Evolutionary conservation across 2,888 invertebrate species (phyloP).

Genomic region (Synanthedon vespiformis): DNA sequence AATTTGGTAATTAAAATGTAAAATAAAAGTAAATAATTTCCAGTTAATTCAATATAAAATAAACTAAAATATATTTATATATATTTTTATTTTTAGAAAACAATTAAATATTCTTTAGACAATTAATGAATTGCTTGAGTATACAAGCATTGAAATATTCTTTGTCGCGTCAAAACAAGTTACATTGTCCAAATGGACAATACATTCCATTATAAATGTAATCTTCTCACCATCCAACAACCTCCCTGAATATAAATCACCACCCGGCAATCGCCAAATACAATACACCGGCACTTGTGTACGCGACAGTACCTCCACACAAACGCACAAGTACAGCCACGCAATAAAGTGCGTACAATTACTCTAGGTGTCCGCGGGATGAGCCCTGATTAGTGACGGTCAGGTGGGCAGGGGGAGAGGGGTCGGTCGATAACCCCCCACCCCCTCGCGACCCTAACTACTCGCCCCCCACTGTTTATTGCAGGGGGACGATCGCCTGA

Average conservation of each 20-base stretch:
- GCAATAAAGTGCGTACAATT: constrained; percentile 51
- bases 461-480: constrained; percentile 52
- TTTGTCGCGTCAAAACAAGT: not conserved
- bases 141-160: too few species aligned
- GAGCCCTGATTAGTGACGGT: constrained; percentile 69
- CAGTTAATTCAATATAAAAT: too few species aligned
- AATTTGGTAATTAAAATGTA: too few species aligned
- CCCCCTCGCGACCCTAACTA: constrained; percentile 39
- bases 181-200: not conserved
- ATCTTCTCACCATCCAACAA: not conserved
- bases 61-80: too few species aligned
- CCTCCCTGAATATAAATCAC: not conserved
- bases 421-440: constrained; percentile 41
- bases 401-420: constrained; percentile 51
- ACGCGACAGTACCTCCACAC: constrained; percentile 2
- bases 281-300: not conserved
- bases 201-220: not conserved
- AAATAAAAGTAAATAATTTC: too few species aligned
- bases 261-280: not conserved
- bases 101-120: too few species aligned
- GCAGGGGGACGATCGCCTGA: constrained; percentile 68
- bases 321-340: constrained; percentile 8
- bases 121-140: too few species aligned
- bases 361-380: constrained; percentile 67
- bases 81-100: too few species aligned